Evolutionary conservation across 2,113 vertebrate species (phyloP).

Genomic region (Meriones unguiculatus): DNA sequence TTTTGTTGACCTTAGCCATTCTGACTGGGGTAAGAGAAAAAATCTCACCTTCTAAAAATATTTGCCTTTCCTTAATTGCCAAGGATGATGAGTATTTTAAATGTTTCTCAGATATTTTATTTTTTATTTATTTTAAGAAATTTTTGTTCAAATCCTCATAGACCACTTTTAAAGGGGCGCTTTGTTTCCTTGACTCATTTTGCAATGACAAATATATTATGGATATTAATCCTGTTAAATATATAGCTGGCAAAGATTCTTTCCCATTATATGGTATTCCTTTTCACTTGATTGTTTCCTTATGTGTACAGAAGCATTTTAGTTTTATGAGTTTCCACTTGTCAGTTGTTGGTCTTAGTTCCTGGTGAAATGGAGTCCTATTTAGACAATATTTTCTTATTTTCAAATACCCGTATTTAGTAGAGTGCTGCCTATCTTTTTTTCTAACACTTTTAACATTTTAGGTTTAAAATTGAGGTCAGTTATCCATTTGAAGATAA

Average conservation of each 20-base stretch:
- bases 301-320: neutral
- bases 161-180: neutral
- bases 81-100: neutral
- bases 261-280: neutral
- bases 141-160: neutral
- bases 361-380: neutral
- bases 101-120: neutral
- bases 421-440: neutral
- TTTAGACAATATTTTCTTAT: neutral
- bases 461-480: neutral
- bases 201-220: neutral
- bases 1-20: neutral
- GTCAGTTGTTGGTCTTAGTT: neutral
- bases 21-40: neutral
- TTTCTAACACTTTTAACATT: neutral
- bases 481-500: neutral
- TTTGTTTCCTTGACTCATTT: neutral
- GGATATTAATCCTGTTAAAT: neutral
- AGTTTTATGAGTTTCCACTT: neutral
- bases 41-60: neutral
- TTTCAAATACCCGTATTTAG: neutral
- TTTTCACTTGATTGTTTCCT: neutral
- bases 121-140: neutral
- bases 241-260: neutral
- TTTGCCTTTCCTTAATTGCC: neutral